Percentiles rank a stretch among this genome's conserved stretches.
Evolutionary conservation across 1,140 invertebrate species (phyloP).

Genomic region (Dryas iulia): DNA sequence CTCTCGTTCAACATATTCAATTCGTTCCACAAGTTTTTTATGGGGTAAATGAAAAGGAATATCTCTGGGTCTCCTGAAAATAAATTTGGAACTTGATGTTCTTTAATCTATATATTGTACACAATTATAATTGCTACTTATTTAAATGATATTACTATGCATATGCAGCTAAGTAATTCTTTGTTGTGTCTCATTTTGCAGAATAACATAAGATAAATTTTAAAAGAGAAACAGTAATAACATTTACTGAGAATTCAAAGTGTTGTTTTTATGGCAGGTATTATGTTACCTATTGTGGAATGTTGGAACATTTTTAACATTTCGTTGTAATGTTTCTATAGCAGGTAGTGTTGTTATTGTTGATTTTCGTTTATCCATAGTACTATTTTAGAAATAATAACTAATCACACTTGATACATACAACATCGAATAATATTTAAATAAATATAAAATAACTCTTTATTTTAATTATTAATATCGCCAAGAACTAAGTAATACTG

Average conservation of each 20-base stretch:
- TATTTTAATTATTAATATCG: neutral
- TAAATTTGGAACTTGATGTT: slow-evolving; percentile 6
- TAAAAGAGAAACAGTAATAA: no score
- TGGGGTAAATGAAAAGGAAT: slow-evolving; percentile 82
- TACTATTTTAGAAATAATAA: slow-evolving; percentile 2
- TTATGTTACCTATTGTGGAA: slow-evolving; percentile 45
- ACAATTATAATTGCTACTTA: no score
- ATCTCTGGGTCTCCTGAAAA: slow-evolving; percentile 71
- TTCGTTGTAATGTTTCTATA: slow-evolving; percentile 64
- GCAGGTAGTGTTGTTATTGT: slow-evolving; percentile 50
- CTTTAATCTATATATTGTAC: no score
- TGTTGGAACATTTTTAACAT: slow-evolving; percentile 55
- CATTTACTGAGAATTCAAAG: no score
- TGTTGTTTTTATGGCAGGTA: no score
- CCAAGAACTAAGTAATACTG: neutral
- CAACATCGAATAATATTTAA: neutral
- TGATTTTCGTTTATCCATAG: slow-evolving; percentile 39
- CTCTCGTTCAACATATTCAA: slow-evolving; percentile 75
- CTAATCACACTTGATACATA: neutral
- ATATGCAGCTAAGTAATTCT: no score
- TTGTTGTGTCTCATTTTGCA: no score
- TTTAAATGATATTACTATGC: no score
- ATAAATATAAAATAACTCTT: neutral
- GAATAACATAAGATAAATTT: no score
- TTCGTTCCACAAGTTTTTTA: slow-evolving; percentile 80